Percentiles rank a stretch among this genome's conserved stretches.
Conservation (phyloP, 2,113 vertebrate genomes). For the Urocitellus parryii region DNA sequence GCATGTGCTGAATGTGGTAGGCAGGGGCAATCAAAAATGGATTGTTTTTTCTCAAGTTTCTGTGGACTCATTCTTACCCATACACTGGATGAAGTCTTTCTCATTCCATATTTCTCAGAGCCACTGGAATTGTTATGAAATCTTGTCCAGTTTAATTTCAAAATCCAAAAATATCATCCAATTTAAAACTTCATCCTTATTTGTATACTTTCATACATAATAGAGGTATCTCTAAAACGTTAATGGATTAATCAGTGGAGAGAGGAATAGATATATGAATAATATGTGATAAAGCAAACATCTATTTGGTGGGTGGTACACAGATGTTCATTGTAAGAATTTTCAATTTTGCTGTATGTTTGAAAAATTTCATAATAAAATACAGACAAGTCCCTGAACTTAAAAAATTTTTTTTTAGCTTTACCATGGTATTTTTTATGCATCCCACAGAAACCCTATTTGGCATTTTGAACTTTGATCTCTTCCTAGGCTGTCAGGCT, state of each 20-base stretch:
- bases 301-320: background rate
- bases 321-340: background rate
- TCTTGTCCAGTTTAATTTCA: background rate
- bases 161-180: background rate
- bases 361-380: background rate
- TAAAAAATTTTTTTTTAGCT: background rate
- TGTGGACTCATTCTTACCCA: background rate
- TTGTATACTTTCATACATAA: background rate
- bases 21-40: background rate
- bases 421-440: background rate
- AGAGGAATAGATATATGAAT: background rate
- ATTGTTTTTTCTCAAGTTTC: background rate
- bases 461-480: too few species aligned
- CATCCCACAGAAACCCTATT: too few species aligned
- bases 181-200: background rate
- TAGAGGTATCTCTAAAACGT: background rate
- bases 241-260: background rate
- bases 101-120: background rate
- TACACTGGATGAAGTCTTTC: background rate
- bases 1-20: background rate
- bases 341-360: background rate
- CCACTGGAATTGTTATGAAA: background rate
- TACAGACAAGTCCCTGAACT: background rate
- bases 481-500: too few species aligned
- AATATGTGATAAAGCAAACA: background rate